phyloP scores from a whole-genome alignment of 2,888 invertebrate genomes.

The Drosophila tripunctata region DNA sequence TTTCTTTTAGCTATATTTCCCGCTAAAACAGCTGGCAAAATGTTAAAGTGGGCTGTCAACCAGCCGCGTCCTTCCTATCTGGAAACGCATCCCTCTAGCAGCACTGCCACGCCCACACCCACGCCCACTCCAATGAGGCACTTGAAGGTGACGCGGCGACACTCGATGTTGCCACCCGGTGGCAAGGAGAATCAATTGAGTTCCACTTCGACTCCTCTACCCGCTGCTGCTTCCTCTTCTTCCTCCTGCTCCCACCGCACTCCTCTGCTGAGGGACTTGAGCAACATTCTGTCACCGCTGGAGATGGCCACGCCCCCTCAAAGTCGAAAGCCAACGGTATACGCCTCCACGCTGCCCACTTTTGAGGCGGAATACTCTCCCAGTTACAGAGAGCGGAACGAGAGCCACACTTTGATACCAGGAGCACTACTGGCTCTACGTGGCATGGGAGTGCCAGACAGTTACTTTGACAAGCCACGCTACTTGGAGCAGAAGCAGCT shows the following conservation, averaged over 20 bases:
- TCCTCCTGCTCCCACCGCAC: slow-evolving; percentile 8
- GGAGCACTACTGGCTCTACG: slow-evolving; percentile 82
- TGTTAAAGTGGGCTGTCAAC: slow-evolving; percentile 84
- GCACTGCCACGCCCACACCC: neutral
- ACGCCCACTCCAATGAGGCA: slow-evolving; percentile 6
- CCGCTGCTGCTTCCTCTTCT: slow-evolving; percentile 18
- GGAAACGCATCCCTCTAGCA: slow-evolving; percentile 24
- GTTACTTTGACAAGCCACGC: slow-evolving; percentile 83
- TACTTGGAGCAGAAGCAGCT: slow-evolving; percentile 69
- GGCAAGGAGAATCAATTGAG: slow-evolving; percentile 82
- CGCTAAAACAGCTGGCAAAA: slow-evolving; percentile 61
- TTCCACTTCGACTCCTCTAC: slow-evolving; percentile 73
- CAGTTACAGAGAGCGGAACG: slow-evolving; percentile 42
- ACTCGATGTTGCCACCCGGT: slow-evolving; percentile 23
- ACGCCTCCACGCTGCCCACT: slow-evolving; percentile 81
- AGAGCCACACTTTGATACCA: slow-evolving; percentile 64
- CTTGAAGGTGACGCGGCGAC: slow-evolving; percentile 35
- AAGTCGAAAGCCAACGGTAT: slow-evolving; percentile 39
- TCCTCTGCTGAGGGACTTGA: slow-evolving; percentile 72
- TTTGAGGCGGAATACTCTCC: slow-evolving; percentile 84
- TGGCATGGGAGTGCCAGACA: slow-evolving; percentile 83
- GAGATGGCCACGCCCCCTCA: slow-evolving; percentile 8
- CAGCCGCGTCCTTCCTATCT: slow-evolving; percentile 80
- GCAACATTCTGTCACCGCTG: slow-evolving; percentile 72
- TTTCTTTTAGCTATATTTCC: slow-evolving; percentile 7